Percentiles rank a stretch among this genome's conserved stretches.
Evolutionary conservation across 2,113 vertebrate genomes (phyloP).

Genomic region (Amblyornis subalaris): DNA sequence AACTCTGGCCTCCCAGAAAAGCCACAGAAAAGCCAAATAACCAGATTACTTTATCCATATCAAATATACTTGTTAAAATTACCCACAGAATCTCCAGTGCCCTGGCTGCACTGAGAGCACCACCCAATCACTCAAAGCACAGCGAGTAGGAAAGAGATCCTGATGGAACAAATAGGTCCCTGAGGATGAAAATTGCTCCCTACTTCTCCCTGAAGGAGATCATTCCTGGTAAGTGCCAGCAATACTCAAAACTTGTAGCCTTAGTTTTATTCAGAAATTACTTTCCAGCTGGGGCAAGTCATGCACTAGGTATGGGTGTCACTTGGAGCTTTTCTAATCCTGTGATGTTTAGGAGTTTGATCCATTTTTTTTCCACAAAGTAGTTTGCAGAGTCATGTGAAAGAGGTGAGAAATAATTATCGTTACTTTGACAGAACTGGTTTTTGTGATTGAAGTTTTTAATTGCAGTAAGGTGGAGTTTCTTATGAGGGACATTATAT

Average conservation of each 20-base stretch:
- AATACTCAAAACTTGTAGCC: neutral
- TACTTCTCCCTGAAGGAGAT: neutral
- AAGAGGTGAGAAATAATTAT: neutral
- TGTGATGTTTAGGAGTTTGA: neutral
- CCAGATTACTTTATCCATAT: neutral
- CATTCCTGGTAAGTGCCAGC: neutral
- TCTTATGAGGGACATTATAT: neutral
- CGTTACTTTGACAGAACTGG: neutral
- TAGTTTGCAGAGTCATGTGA: rapidly evolving
- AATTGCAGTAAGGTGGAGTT: neutral
- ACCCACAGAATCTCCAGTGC: neutral
- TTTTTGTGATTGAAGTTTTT: neutral
- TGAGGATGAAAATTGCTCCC: neutral
- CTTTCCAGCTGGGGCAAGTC: neutral
- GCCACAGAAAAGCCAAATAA: neutral
- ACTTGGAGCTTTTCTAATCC: neutral
- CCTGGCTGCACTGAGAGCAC: neutral
- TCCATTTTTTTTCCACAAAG: neutral
- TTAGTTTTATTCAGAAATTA: neutral
- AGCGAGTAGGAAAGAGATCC: neutral
- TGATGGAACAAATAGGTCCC: neutral
- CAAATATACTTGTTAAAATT: neutral
- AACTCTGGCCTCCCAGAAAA: neutral
- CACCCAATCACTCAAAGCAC: neutral
- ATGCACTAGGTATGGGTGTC: neutral